Evolutionary conservation across 30 jellyfish, hydroid and myxozoan species (phyloP).

Genomic region (Pelagia noctiluca): DNA sequence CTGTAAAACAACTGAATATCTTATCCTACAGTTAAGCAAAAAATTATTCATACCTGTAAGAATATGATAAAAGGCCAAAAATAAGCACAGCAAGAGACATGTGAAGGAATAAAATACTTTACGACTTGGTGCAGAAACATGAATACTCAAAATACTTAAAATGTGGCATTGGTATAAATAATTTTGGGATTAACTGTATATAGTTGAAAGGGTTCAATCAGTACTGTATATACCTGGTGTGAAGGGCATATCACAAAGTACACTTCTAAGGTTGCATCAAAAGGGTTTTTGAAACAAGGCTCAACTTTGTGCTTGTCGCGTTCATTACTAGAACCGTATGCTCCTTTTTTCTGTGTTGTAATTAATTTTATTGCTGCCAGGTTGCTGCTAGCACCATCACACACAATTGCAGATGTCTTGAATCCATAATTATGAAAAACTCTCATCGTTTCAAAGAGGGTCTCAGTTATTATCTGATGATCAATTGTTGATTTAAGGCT

Average conservation of each 20-base stretch:
- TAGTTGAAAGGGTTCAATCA: too few species aligned
- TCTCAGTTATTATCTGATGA: constrained; percentile 1
- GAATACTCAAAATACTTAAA: too few species aligned
- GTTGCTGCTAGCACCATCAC: constrained; percentile 36
- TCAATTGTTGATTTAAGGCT: constrained; percentile 10
- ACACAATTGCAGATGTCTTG: constrained; percentile 3
- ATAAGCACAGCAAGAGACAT: too few species aligned
- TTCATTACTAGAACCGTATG: background rate
- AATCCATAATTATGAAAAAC: background rate
- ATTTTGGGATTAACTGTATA: too few species aligned
- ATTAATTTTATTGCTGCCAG: constrained; percentile 30
- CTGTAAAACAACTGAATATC: too few species aligned
- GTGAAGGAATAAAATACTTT: too few species aligned
- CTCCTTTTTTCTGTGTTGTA: constrained; percentile 14
- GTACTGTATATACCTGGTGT: constrained; percentile 47
- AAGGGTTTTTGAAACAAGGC: constrained; percentile 31
- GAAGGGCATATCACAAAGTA: constrained; percentile 34
- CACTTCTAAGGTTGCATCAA: constrained; percentile 16
- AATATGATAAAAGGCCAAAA: too few species aligned
- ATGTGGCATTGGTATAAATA: too few species aligned
- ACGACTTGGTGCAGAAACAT: too few species aligned
- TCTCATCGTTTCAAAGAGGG: constrained; percentile 15
- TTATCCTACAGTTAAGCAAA: too few species aligned
- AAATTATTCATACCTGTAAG: too few species aligned
- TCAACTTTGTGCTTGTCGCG: constrained; percentile 10